phyloP scores from a whole-genome alignment of 2,797 vertebrate genomes.

The Centropyge bicolor region DNA sequence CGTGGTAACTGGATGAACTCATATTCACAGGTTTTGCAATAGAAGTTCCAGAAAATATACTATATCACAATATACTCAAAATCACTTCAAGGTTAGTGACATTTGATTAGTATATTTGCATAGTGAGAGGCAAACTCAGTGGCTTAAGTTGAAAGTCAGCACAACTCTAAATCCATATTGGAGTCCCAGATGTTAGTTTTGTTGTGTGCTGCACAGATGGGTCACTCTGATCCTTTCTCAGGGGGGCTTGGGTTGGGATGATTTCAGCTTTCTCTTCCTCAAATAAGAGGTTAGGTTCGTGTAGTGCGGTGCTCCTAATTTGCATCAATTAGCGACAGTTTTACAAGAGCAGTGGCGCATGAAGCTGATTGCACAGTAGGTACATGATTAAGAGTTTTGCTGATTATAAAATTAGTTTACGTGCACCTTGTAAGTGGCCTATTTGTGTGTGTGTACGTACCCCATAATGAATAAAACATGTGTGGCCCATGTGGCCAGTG shows the following conservation, averaged over 20 bases:
- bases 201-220: conserved; percentile 26
- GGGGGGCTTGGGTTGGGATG: not conserved
- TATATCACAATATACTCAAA: too few species aligned
- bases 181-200: conserved; percentile 15
- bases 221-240: conserved; percentile 10
- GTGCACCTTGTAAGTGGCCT: conserved; percentile 34
- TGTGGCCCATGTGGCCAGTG: conserved; percentile 20
- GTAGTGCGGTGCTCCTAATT: not conserved
- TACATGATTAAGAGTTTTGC: conserved; percentile 51
- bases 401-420: conserved; percentile 18
- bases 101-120: not conserved
- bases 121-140: not conserved
- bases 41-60: too few species aligned
- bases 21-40: not conserved
- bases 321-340: conserved; percentile 1
- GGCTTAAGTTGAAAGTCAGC: not conserved
- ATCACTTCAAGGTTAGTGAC: not conserved
- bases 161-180: not conserved
- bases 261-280: not conserved
- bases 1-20: too few species aligned
- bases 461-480: conserved; percentile 39
- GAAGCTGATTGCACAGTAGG: conserved; percentile 23
- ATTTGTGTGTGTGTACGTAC: conserved; percentile 28
- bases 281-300: not conserved
- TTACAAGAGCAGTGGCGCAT: conserved; percentile 17